Evolutionary conservation across 2,888 invertebrate genomes (phyloP).

Genomic region (Drosophila differens): DNA sequence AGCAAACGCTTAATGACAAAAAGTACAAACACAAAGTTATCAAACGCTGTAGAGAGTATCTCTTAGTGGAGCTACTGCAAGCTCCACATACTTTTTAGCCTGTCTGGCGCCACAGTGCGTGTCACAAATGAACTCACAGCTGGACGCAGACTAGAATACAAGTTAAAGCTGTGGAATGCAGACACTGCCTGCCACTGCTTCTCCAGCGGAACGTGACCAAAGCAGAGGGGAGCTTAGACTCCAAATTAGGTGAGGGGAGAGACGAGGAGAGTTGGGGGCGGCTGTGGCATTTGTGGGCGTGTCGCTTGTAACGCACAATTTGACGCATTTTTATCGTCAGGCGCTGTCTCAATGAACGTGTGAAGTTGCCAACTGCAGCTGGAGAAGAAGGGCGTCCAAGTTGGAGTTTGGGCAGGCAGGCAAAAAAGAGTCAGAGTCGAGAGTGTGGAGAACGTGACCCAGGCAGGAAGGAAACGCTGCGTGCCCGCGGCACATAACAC

Average conservation of each 20-base stretch:
- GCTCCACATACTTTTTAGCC: not conserved
- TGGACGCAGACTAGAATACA: slow-evolving; percentile 39
- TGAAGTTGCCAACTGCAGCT: slow-evolving; percentile 30
- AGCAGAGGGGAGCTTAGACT: not conserved
- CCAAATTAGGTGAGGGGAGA: not conserved
- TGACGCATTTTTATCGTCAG: slow-evolving; percentile 66
- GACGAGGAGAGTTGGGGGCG: not conserved
- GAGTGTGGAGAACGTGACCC: slow-evolving; percentile 46
- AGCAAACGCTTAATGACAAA: not conserved
- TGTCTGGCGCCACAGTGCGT: slow-evolving; percentile 35
- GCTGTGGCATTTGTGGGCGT: slow-evolving; percentile 56
- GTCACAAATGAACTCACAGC: slow-evolving; percentile 27
- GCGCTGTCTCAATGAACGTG: slow-evolving; percentile 53
- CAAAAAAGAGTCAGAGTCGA: slow-evolving; percentile 1
- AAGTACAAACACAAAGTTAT: not conserved
- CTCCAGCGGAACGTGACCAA: slow-evolving; percentile 37
- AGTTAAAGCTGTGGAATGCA: slow-evolving; percentile 47
- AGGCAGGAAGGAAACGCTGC: slow-evolving; percentile 69
- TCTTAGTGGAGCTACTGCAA: not conserved
- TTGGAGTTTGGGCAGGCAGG: slow-evolving; percentile 6
- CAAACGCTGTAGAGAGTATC: not conserved
- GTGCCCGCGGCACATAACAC: slow-evolving; percentile 63
- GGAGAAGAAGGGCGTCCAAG: not conserved
- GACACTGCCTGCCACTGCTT: slow-evolving; percentile 15
- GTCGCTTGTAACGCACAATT: slow-evolving; percentile 75